Evolutionary conservation across 2,113 vertebrate species (phyloP).

Genomic region (Oryzias javanicus): DNA sequence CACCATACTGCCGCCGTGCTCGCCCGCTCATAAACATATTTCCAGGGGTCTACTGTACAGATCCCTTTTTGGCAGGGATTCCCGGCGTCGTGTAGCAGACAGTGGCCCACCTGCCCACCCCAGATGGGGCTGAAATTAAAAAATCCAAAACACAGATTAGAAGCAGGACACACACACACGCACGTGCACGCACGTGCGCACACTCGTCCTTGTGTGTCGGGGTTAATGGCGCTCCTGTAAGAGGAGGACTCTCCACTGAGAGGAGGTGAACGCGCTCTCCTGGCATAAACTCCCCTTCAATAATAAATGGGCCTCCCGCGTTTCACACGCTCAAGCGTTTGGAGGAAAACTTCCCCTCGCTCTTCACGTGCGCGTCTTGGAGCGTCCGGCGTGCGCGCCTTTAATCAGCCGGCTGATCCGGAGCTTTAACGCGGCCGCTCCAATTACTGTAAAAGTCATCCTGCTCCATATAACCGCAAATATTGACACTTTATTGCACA

Average conservation of each 20-base stretch:
- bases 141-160: slow-evolving; percentile 70
- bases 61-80: slow-evolving; percentile 68
- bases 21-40: slow-evolving; percentile 68
- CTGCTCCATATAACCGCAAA: slow-evolving; percentile 98
- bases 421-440: slow-evolving; percentile 99
- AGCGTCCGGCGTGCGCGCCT: slow-evolving; percentile 81
- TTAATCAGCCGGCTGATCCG: slow-evolving; percentile 97
- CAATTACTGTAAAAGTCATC: slow-evolving; percentile 99
- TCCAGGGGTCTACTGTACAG: slow-evolving; percentile 65
- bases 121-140: slow-evolving; percentile 75
- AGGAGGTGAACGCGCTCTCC: slow-evolving; percentile 62
- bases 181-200: slow-evolving; percentile 20
- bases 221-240: slow-evolving; percentile 72
- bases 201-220: slow-evolving; percentile 59
- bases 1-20: slow-evolving; percentile 69
- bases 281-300: slow-evolving; percentile 69
- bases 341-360: background rate
- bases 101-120: slow-evolving; percentile 71
- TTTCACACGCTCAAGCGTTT: slow-evolving; percentile 46
- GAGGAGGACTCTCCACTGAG: slow-evolving; percentile 67
- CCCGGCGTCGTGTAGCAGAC: slow-evolving; percentile 63
- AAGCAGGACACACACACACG: slow-evolving; percentile 53
- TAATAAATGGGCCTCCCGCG: slow-evolving; percentile 66
- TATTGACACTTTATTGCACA: slow-evolving; percentile 99
- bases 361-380: slow-evolving; percentile 1